Evolutionary conservation across 2,113 vertebrate species (phyloP).

Genomic region (Herpetotheres cachinnans): DNA sequence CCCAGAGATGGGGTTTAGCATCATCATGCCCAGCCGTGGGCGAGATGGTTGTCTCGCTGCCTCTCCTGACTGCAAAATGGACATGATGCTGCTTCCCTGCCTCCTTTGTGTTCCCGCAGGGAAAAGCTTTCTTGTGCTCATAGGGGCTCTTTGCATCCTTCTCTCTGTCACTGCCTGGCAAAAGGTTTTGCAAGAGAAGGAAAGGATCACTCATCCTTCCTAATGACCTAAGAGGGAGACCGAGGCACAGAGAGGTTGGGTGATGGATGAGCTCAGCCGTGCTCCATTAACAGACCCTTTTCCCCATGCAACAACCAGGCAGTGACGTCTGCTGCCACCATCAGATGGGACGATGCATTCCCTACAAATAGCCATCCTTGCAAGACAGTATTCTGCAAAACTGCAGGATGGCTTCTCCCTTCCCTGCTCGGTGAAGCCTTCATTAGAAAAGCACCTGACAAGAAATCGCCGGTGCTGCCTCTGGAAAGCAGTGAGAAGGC

Average conservation of each 20-base stretch:
- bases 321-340: not conserved
- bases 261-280: slow-evolving; percentile 40
- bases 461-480: not conserved
- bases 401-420: not conserved
- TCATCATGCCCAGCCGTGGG: not conserved
- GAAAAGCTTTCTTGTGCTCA: not conserved
- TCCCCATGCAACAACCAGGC: not conserved
- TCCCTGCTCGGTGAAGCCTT: not conserved
- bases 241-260: not conserved
- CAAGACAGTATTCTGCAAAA: not conserved
- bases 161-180: not conserved
- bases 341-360: not conserved
- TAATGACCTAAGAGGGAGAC: slow-evolving; percentile 18
- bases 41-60: not conserved
- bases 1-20: not conserved
- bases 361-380: not conserved
- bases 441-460: not conserved
- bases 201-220: slow-evolving; percentile 14
- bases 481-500: not conserved
- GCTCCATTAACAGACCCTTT: not conserved
- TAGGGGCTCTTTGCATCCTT: not conserved
- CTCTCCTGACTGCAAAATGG: not conserved
- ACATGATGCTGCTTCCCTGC: not conserved
- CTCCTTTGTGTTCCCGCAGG: accelerated
- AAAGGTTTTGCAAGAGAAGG: not conserved